Conservation (phyloP, 2,113 vertebrate species). For the Psittacara wagleri region DNA sequence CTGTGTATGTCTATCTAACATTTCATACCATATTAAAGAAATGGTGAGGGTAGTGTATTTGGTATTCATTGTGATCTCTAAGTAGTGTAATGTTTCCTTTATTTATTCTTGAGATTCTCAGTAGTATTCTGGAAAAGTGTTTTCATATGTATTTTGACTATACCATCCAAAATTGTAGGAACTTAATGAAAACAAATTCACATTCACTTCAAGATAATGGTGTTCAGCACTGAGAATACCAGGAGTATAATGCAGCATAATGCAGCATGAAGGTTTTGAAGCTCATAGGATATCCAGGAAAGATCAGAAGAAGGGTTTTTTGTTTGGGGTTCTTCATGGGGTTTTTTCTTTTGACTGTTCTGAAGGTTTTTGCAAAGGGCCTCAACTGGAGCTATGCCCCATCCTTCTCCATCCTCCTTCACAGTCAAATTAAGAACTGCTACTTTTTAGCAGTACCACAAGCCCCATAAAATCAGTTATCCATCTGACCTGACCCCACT, state of each 20-base stretch:
- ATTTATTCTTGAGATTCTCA: background rate
- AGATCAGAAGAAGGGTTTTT: background rate
- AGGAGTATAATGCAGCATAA: background rate
- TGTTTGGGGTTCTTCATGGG: rapidly evolving
- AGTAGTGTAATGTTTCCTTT: background rate
- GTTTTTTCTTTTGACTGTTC: background rate
- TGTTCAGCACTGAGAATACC: background rate
- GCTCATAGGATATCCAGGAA: background rate
- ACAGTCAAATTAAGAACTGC: background rate
- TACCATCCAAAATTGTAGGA: background rate
- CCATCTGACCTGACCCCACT: background rate
- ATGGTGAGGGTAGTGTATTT: background rate
- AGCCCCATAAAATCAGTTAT: background rate
- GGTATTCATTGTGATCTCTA: background rate
- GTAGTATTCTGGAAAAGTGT: background rate
- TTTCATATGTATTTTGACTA: background rate
- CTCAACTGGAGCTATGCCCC: background rate
- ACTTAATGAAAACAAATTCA: background rate
- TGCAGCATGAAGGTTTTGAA: background rate
- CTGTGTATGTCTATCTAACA: background rate
- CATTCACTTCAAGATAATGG: background rate
- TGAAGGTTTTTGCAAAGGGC: background rate
- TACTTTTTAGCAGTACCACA: background rate
- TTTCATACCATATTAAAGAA: background rate
- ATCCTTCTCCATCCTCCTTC: rapidly evolving